These are phyloP conservation scores for Sesamia nonagrioides DNA, from an alignment of 1,140 invertebrate species.

Conservation along the genomic window DNA sequence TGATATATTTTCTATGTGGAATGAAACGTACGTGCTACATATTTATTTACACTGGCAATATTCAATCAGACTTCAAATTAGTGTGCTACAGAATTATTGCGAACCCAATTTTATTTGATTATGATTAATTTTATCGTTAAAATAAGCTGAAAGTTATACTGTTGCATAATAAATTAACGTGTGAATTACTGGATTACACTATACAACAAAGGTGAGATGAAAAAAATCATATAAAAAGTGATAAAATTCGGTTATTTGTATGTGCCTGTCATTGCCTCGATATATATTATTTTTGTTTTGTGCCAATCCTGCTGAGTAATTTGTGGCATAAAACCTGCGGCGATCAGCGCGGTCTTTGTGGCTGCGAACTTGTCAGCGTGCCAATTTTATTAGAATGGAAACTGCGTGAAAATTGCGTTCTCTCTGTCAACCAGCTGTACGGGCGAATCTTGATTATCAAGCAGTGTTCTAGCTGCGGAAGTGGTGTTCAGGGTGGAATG, in stretches of 20 bases:
- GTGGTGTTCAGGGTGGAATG: slow-evolving; percentile 3
- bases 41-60: slow-evolving; percentile 40
- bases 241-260: slow-evolving; percentile 16
- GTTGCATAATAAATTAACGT: slow-evolving; percentile 8
- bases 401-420: slow-evolving; percentile 24
- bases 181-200: background rate
- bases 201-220: slow-evolving; percentile 16
- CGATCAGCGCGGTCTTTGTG: slow-evolving; percentile 50
- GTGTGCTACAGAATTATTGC: slow-evolving; percentile 13
- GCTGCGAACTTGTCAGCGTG: slow-evolving; percentile 62
- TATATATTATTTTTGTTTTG: slow-evolving; percentile 62
- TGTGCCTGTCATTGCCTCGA: slow-evolving; percentile 44
- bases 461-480: background rate
- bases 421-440: background rate
- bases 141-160: slow-evolving; percentile 28
- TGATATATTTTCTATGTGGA: background rate
- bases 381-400: slow-evolving; percentile 57
- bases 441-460: background rate
- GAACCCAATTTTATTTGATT: slow-evolving; percentile 43
- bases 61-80: slow-evolving; percentile 32
- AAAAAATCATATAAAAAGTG: slow-evolving; percentile 29
- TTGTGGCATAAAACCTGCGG: slow-evolving; percentile 53
- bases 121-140: slow-evolving; percentile 46
- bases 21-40: background rate
- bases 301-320: slow-evolving; percentile 68